Evolutionary conservation across 2,888 invertebrate species (phyloP).

Genomic region (Trichogramma dendrolimi): DNA sequence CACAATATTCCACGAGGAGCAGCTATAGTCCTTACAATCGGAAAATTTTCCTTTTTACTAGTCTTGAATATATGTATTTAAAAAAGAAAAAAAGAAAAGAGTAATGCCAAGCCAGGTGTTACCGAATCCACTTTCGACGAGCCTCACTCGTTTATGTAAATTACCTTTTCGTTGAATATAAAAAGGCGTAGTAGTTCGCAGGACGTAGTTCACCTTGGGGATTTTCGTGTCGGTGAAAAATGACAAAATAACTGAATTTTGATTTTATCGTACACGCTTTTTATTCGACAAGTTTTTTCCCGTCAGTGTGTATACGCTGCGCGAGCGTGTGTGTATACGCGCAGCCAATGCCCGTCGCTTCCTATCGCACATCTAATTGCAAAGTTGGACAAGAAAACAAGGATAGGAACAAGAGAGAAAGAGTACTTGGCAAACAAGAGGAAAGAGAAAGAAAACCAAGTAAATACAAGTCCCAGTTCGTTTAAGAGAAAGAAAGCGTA

Average conservation of each 20-base stretch:
- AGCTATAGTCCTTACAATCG: conserved; percentile 16
- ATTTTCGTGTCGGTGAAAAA: conserved; percentile 1
- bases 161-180: conserved; percentile 22
- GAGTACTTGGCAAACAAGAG: conserved; percentile 45
- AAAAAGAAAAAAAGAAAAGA: conserved; percentile 6
- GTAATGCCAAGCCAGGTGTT: conserved; percentile 15
- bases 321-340: background rate
- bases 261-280: background rate
- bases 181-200: background rate
- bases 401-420: conserved; percentile 41
- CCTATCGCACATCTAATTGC: conserved; percentile 43
- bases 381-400: conserved; percentile 45
- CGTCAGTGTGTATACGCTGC: conserved; percentile 5
- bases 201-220: background rate
- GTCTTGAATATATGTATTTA: conserved; percentile 27
- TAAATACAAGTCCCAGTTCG: conserved; percentile 46
- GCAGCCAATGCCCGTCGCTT: background rate
- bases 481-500: conserved; percentile 30
- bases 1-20: conserved; percentile 13
- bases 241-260: conserved; percentile 2
- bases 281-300: background rate
- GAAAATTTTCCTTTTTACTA: conserved; percentile 11
- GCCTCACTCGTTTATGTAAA: conserved; percentile 25
- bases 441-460: conserved; percentile 27
- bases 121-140: conserved; percentile 11